phyloP scores from a whole-genome alignment of 2,797 vertebrate genomes.

The Chaetodon trifasciatus region DNA sequence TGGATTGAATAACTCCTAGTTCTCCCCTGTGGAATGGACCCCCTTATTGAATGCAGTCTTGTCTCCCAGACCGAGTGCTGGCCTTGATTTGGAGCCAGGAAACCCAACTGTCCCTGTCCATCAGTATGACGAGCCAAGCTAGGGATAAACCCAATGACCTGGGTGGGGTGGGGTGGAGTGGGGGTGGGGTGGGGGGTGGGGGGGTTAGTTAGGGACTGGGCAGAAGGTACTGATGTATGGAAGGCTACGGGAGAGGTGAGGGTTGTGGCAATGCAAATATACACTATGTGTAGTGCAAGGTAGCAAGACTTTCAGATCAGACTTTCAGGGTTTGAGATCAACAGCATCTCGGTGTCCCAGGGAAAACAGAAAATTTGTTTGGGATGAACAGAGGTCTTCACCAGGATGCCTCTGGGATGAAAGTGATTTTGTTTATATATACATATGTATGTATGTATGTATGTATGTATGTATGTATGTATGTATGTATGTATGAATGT shows the following conservation, averaged over 20 bases:
- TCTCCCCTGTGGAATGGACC: slow-evolving; percentile 57
- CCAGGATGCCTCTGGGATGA: too few species aligned
- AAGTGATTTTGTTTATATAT: too few species aligned
- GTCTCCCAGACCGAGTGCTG: slow-evolving; percentile 62
- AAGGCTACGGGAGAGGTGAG: not conserved
- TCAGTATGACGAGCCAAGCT: slow-evolving; percentile 66
- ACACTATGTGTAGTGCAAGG: not conserved
- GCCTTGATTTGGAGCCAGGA: slow-evolving; percentile 73
- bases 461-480: too few species aligned
- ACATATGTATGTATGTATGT: too few species aligned
- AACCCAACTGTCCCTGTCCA: slow-evolving; percentile 79
- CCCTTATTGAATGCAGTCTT: slow-evolving; percentile 73
- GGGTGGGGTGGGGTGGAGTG: not conserved
- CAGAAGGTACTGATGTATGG: not conserved
- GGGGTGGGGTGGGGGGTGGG: too few species aligned
- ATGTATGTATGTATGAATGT: too few species aligned
- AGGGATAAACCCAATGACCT: slow-evolving; percentile 69
- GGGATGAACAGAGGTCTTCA: too few species aligned
- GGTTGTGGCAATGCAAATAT: not conserved
- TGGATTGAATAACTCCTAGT: slow-evolving; percentile 65
- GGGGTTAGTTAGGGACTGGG: slow-evolving; percentile 14
- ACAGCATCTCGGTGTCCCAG: too few species aligned
- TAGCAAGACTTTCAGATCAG: not conserved
- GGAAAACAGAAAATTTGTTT: too few species aligned
- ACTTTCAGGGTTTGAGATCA: too few species aligned